Conservation (phyloP, 2,888 invertebrate genomes). For the Phymatocera aterrima region DNA sequence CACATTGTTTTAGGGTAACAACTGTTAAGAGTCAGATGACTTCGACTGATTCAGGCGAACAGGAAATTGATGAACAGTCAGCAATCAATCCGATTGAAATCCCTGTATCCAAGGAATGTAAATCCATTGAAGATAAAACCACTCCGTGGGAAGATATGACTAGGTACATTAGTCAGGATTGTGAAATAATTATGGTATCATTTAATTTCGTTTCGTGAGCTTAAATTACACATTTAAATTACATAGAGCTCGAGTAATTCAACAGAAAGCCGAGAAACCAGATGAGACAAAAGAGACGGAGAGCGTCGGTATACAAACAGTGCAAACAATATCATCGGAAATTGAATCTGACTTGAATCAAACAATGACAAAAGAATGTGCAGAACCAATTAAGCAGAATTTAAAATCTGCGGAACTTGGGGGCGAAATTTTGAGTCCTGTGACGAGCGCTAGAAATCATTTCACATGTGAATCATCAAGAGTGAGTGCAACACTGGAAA, state of each 20-base stretch:
- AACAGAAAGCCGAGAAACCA: conserved; percentile 57
- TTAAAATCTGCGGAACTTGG: not conserved
- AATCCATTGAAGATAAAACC: conserved; percentile 46
- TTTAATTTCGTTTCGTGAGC: not conserved
- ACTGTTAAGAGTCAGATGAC: conserved; percentile 56
- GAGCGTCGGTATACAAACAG: conserved; percentile 57
- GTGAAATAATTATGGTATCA: too few species aligned
- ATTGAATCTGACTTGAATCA: not conserved
- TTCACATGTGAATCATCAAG: not conserved
- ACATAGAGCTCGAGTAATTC: conserved; percentile 54
- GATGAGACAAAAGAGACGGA: conserved; percentile 57
- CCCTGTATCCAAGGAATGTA: conserved; percentile 48
- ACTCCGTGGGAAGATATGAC: conserved; percentile 53
- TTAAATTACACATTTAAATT: not conserved
- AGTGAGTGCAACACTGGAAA: not conserved
- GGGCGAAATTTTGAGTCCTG: not conserved
- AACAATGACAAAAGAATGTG: not conserved
- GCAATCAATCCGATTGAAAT: conserved; percentile 51
- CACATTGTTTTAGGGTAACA: conserved; percentile 57
- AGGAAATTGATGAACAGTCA: conserved; percentile 47
- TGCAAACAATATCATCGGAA: conserved; percentile 22
- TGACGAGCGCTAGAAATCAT: not conserved
- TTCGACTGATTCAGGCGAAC: conserved; percentile 51
- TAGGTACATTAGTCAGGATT: conserved; percentile 49
- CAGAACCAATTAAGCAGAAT: not conserved